Evolutionary conservation across 2,797 vertebrate genomes (phyloP), one percentile per base, ranked within the genome.

Genomic region (Platyrinchus mystaceus): DNA sequence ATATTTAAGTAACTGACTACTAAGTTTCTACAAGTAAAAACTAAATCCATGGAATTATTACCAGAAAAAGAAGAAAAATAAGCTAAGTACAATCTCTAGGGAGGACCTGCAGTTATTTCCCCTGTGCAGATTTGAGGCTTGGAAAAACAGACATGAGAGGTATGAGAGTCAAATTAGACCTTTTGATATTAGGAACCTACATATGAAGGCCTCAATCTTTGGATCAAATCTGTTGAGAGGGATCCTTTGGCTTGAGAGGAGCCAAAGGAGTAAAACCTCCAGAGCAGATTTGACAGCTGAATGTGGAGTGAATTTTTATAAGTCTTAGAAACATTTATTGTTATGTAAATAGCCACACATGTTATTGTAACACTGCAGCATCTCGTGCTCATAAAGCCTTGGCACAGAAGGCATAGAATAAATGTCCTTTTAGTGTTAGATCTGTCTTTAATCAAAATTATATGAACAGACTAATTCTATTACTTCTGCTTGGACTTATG

Each of bases 361-460:
- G 9, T 78, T 81, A 44, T 22, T 89, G 23, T 59, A 69, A 49
- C 23, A 26, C 62, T 79, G 69, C 55, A 66, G 55, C 76, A 53
- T 63, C 74, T 84, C 67, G 44, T 91, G 62, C 55, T 90, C 66
- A 3, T 2, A 47, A 50, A 73, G 32, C 6, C 44, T 87, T 69
- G 82, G 73, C 73, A 75, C 46, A 59, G 75, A 56, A 84, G 63
- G 60, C 50, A 24, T 18, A 60, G 83, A 52, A 12, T 46, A 90
- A 78, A 50, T 88, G 73, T 88, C 53, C 44, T 86, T 44, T 34
- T 82, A 69, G 37, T 43, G 52, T 86, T 88, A 79, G 66, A 46
- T 85, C 63, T 79, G 28, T 71, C 76, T 73, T 95, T 91, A 81
- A 94, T 86, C 79, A 94, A 91, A 88, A 70, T 86, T 67, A 82